A percentile compares a stretch with the other conserved stretches of the same genome.
Evolutionary conservation across 2,113 vertebrate species (phyloP).

Genomic region (Ibidorhyncha struthersii): DNA sequence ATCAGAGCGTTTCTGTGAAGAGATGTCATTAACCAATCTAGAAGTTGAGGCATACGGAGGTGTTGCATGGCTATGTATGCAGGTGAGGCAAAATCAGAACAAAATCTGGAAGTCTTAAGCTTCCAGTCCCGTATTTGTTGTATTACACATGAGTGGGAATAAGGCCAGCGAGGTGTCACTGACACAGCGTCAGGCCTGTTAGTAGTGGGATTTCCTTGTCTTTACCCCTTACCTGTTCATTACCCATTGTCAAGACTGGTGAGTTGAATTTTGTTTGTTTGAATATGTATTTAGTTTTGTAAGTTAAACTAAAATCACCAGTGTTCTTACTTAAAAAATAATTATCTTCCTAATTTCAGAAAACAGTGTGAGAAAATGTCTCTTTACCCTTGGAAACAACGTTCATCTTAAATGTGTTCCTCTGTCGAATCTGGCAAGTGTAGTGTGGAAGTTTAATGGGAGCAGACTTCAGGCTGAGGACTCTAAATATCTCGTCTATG

Average conservation of each 20-base stretch:
- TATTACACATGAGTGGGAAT: neutral
- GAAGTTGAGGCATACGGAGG: neutral
- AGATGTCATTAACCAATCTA: neutral
- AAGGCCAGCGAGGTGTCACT: neutral
- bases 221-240: neutral
- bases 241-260: neutral
- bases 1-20: neutral
- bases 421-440: slow-evolving; percentile 73
- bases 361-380: neutral
- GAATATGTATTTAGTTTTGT: neutral
- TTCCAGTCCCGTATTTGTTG: neutral
- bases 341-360: slow-evolving; percentile 34
- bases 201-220: neutral
- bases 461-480: slow-evolving; percentile 2
- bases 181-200: neutral
- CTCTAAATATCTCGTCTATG: slow-evolving; percentile 66
- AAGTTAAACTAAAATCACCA: neutral
- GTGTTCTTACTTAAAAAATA: neutral
- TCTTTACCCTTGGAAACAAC: slow-evolving; percentile 63
- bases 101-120: neutral
- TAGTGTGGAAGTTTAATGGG: slow-evolving; percentile 65
- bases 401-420: slow-evolving; percentile 59
- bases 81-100: neutral
- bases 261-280: neutral
- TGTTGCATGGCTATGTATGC: neutral